Conservation (phyloP, 2,113 vertebrate species). For the Saccopteryx leptura region DNA sequence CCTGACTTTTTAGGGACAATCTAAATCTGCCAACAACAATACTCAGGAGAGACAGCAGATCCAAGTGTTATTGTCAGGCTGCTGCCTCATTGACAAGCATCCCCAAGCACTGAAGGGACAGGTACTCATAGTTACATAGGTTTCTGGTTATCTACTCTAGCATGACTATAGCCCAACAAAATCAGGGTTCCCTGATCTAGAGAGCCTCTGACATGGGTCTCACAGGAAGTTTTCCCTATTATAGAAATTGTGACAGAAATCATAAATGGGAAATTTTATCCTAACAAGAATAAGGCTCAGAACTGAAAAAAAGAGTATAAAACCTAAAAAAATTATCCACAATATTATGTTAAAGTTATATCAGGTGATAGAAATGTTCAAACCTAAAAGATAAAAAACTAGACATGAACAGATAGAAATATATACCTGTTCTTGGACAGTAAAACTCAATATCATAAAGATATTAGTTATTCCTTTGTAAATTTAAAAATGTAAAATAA, state of each 20-base stretch:
- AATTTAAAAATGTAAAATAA: slow-evolving; percentile 12
- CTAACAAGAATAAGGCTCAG: background rate
- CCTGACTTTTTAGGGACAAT: background rate
- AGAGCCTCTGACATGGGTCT: background rate
- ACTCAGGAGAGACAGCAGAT: background rate
- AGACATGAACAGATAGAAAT: background rate
- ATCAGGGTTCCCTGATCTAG: background rate
- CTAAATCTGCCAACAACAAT: background rate
- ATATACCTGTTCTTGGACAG: background rate
- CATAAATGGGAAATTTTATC: background rate
- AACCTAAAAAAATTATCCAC: background rate
- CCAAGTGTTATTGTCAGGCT: background rate
- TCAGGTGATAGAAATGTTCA: background rate
- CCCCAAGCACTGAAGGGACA: background rate
- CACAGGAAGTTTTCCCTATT: background rate
- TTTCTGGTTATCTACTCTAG: background rate
- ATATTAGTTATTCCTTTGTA: background rate
- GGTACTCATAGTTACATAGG: background rate
- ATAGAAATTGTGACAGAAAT: slow-evolving; percentile 9
- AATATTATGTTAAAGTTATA: background rate
- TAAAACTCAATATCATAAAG: slow-evolving; percentile 31
- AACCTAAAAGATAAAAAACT: slow-evolving; percentile 33
- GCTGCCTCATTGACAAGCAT: background rate
- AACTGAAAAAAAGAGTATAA: background rate
- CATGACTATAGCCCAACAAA: background rate